A percentile compares a stretch with the other conserved stretches of the same genome.
phyloP scores from a whole-genome alignment of 2,888 invertebrate species.

The Cremastobaeus sp. region DNA sequence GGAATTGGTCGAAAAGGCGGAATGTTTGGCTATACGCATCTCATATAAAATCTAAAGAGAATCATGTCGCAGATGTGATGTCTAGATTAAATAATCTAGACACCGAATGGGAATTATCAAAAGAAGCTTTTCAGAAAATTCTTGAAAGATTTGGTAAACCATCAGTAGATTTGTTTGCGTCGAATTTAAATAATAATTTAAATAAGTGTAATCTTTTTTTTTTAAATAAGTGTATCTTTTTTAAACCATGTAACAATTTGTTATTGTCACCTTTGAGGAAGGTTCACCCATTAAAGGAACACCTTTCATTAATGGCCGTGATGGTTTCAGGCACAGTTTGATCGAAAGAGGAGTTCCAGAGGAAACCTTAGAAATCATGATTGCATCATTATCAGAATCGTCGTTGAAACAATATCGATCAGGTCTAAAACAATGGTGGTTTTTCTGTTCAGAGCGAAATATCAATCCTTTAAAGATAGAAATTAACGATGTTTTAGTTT shows the following conservation, averaged over 20 bases:
- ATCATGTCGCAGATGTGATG: conserved; percentile 36
- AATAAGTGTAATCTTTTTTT: conserved; percentile 22
- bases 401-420: conserved; percentile 60
- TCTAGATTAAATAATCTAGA: conserved; percentile 18
- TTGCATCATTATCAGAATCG: conserved; percentile 51
- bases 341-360: conserved; percentile 80
- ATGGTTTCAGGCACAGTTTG: conserved; percentile 21
- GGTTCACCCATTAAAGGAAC: conserved; percentile 15
- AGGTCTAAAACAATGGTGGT: conserved; percentile 60
- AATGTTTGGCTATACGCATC: conserved; percentile 25
- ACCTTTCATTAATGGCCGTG: conserved; percentile 15
- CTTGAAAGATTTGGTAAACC: conserved; percentile 28
- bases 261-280: conserved; percentile 63
- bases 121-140: conserved; percentile 31
- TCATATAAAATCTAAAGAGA: conserved; percentile 38
- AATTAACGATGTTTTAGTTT: conserved; percentile 27
- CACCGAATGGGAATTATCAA: conserved; percentile 51
- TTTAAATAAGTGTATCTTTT: conserved; percentile 37
- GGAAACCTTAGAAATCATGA: conserved; percentile 66
- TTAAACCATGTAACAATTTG: conserved; percentile 60
- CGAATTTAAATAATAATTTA: conserved; percentile 55
- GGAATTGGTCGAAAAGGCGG: conserved; percentile 12
- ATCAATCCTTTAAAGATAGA: conserved; percentile 12
- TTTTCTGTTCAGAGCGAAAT: conserved; percentile 36
- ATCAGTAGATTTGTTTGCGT: conserved; percentile 53